Evolutionary conservation across 2,888 invertebrate genomes (phyloP).

Genomic region (Cistogaster globosa): DNA sequence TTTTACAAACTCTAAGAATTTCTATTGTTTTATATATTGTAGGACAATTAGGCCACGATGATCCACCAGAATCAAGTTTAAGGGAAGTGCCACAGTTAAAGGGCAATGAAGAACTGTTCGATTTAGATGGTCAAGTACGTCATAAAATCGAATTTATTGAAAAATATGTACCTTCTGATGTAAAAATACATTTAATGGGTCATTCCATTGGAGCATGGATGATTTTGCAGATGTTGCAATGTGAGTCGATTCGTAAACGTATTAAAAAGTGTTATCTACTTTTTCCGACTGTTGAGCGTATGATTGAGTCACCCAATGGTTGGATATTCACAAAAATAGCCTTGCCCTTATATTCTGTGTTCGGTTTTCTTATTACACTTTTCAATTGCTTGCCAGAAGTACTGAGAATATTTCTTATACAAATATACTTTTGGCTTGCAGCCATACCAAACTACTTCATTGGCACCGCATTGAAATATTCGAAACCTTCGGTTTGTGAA

Average conservation of each 20-base stretch:
- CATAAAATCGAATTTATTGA: slow-evolving; percentile 86
- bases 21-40: background rate
- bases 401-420: slow-evolving; percentile 84
- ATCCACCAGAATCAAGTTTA: slow-evolving; percentile 85
- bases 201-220: slow-evolving; percentile 97
- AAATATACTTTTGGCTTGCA: slow-evolving; percentile 84
- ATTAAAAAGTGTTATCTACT: slow-evolving; percentile 88
- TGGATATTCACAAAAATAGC: slow-evolving; percentile 86
- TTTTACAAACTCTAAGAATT: background rate
- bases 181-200: slow-evolving; percentile 91
- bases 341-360: slow-evolving; percentile 83
- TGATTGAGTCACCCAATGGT: slow-evolving; percentile 91
- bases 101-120: slow-evolving; percentile 86
- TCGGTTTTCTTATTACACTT: slow-evolving; percentile 84
- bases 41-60: slow-evolving; percentile 92
- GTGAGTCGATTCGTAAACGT: slow-evolving; percentile 84
- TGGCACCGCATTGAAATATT: slow-evolving; percentile 84
- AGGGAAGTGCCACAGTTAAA: slow-evolving; percentile 83
- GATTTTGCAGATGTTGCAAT: slow-evolving; percentile 88
- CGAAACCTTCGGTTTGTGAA: slow-evolving; percentile 85
- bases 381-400: slow-evolving; percentile 85
- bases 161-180: slow-evolving; percentile 87
- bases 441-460: slow-evolving; percentile 84
- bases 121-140: slow-evolving; percentile 88
- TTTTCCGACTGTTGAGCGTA: slow-evolving; percentile 94